Evolutionary conservation across 2,888 invertebrate genomes (phyloP), one percentile per base, ranked within the genome.

Genomic region (Eupeodes latifasciatus): DNA sequence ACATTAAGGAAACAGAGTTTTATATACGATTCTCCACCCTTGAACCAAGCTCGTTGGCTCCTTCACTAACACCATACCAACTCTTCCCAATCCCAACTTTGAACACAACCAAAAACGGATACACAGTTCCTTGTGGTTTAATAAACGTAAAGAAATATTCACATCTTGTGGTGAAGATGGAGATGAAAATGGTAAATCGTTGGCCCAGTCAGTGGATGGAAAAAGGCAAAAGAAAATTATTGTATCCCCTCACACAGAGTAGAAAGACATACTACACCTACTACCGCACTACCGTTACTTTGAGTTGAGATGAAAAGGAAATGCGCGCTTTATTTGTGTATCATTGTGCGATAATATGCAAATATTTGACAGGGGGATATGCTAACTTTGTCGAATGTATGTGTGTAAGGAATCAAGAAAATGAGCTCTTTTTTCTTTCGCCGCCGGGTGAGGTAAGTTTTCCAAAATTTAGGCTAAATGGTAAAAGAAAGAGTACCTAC

Each of bases 71-170:
- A 12, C 53, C 59, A 27, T 27, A 27, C 27, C 64, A 44, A 27
- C 69, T 19, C 11, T 51, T 44, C 61, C 27, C 27, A 59, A 7
- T 51, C 5, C 12, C 10, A 55, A 7, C 59, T 34, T 40, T 12
- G 7, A 44, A 12, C 6, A 47, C 12, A 62, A 16, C 34, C n/a
- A 57, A 40, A n/a, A 36, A 67, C 27, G n/a, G 36, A 27, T 66
- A 62, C 49, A 67, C 61, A 40, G 40, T 40, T 81, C 85, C 84
- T 88, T 88, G 85, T 75, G 88, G 88, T 81, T 81, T 81, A 81
- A 88, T 88, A 88, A 72, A 88, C 78, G 88, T 85, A 84, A 85
- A 84, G 85, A 88, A 88, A 88, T 88, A 81, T 85, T 88, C 88
- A 85, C 85, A 49, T 88, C 81, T 69, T 81, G 81, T 57, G 84